Evolutionary conservation across 2,888 invertebrate species (phyloP), one percentile per base, ranked within the genome.

Genomic region (Invenusta paracnida): DNA sequence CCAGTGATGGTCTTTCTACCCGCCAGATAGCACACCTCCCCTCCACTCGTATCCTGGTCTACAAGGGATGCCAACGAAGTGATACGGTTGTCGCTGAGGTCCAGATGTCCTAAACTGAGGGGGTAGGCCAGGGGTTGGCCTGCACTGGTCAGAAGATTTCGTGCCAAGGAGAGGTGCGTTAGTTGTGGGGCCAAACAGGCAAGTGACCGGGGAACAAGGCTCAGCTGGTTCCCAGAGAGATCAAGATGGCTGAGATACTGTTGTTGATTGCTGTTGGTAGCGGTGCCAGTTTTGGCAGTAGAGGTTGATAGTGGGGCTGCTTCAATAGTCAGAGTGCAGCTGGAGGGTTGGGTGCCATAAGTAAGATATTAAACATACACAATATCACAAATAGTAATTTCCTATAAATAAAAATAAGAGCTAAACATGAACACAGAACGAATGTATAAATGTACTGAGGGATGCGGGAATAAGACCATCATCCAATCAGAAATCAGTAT

Each of bases 61-160:
- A 66, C 31, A 79, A 29, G 86, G 29, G 28, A 81, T 83, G 28
- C 85, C 11, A 85, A 84, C 25, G 11, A 81, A 17, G 48, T 11
- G 48, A 48, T 48, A 5, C 17, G 5, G 30, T 86, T 81, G 81
- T 66, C 82, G 67, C 30, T 85, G 79, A 82, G 25, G 17, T 82
- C 82, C 82, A 82, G 27, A 17, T 82, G 1, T 5, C n/a, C 25
- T 27, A 82, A 27, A 0, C 82, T 30, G 82, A 23, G n/a, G 17
- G 82, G 82, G 82, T 29, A 82, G 30, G 27, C 73, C 48, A 29
- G 85, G 29, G 81, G 84, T 66, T 67, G 85, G 30, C 29, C 84
- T 1, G 17, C 30, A 82, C 30, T 81, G 30, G 30, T 85, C 81
- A 25, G 81, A 79, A 23, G 85, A 79, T 23, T 85, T 31, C 30